Evolutionary conservation across 2,797 vertebrate genomes (phyloP).

Genomic region (Muscicapa comitata): DNA sequence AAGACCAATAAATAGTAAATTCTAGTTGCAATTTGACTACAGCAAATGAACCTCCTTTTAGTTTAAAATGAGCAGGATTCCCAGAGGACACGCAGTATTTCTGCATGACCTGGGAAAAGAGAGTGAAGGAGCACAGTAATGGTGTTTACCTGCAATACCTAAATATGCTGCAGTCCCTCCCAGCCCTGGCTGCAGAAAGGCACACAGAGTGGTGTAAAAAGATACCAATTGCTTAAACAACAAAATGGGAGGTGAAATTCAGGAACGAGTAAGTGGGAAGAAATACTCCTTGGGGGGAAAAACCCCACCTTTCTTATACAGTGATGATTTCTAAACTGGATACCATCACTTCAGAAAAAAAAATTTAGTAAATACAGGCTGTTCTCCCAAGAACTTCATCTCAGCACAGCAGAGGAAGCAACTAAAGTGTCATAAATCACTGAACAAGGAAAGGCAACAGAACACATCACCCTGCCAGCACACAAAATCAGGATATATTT

Average conservation of each 20-base stretch:
- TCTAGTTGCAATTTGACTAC: not conserved
- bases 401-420: not conserved
- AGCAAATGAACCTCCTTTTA: not conserved
- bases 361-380: not conserved
- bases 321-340: not conserved
- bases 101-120: not conserved
- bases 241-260: not conserved
- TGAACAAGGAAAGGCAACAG: not conserved
- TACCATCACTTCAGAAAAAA: not conserved
- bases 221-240: not conserved
- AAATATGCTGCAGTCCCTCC: not conserved
- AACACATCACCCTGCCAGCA: not conserved
- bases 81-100: not conserved
- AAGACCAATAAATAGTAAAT: not conserved
- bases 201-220: not conserved
- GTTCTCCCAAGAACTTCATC: not conserved
- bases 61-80: not conserved
- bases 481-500: not conserved
- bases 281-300: rapidly evolving
- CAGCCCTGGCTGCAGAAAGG: not conserved
- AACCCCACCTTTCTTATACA: not conserved
- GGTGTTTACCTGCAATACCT: not conserved
- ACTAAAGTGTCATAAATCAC: not conserved
- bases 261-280: not conserved
- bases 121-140: not conserved